Evolutionary conservation across 2,888 invertebrate genomes (phyloP).

Genomic region (Leptopilina syphax): DNA sequence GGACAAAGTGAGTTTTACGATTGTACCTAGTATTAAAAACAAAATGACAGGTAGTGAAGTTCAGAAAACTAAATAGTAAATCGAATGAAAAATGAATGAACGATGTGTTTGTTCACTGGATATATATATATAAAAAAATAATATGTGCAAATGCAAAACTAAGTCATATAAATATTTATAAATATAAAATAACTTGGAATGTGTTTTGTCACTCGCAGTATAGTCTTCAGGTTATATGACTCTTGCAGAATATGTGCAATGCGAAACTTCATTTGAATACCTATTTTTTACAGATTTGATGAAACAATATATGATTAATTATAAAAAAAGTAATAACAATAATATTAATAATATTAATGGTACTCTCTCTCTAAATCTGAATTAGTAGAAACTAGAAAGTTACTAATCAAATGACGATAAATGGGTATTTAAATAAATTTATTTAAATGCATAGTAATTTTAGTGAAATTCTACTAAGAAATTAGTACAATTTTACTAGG

Average conservation of each 20-base stretch:
- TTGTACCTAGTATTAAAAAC: slow-evolving; percentile 1
- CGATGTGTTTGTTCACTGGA: neutral
- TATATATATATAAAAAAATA: neutral
- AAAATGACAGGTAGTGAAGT: slow-evolving; percentile 6
- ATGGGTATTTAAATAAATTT: too few relatives aligned
- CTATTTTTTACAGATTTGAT: slow-evolving; percentile 33
- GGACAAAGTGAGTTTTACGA: slow-evolving; percentile 12
- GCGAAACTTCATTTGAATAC: slow-evolving; percentile 19
- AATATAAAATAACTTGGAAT: neutral
- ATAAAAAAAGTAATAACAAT: neutral
- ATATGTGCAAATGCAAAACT: slow-evolving; percentile 6
- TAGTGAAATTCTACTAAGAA: too few relatives aligned
- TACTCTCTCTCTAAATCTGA: too few relatives aligned
- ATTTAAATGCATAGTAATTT: too few relatives aligned
- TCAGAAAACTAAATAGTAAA: neutral
- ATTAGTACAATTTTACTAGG: too few relatives aligned
- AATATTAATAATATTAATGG: neutral
- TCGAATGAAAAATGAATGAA: slow-evolving; percentile 7
- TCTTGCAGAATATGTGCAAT: slow-evolving; percentile 22
- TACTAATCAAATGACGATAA: too few relatives aligned
- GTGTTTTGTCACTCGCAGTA: slow-evolving; percentile 24
- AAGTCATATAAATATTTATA: neutral
- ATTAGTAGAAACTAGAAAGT: too few relatives aligned
- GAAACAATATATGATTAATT: neutral
- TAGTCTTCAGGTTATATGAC: neutral